These are phyloP conservation scores for Vombatus ursinus DNA, from an alignment of 2,113 vertebrate species.

Conservation along the genomic window DNA sequence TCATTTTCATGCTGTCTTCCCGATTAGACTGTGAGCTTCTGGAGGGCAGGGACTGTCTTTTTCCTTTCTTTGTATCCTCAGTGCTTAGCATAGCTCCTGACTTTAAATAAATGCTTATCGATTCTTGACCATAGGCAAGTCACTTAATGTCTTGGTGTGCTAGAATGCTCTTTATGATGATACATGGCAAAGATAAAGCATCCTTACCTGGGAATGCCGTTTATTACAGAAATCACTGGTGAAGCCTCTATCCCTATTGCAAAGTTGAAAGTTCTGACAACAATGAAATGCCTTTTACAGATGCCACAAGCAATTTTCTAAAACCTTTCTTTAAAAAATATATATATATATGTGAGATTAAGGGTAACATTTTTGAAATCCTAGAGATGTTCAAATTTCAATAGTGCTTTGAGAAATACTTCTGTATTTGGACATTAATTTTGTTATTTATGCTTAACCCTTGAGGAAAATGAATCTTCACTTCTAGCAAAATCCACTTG, in stretches of 20 bases:
- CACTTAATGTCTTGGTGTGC: background rate
- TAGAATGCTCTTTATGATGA: background rate
- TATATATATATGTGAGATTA: background rate
- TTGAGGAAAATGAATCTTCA: background rate
- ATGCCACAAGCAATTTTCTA: background rate
- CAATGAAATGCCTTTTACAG: background rate
- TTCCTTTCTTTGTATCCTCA: no score
- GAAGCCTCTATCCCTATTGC: background rate
- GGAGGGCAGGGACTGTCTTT: no score
- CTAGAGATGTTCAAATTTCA: background rate
- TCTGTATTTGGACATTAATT: background rate
- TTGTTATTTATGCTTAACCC: constrained; percentile 4
- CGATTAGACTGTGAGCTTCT: no score
- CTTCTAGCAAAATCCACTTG: background rate
- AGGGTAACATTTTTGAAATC: constrained; percentile 32
- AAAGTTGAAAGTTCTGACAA: background rate
- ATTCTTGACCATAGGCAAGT: background rate
- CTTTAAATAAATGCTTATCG: background rate
- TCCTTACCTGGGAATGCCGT: background rate
- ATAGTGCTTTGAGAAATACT: background rate
- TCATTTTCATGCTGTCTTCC: no score
- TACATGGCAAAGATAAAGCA: background rate
- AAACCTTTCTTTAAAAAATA: background rate
- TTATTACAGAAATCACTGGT: background rate
- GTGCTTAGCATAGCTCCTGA: no score